A percentile compares a stretch with the other conserved stretches of the same genome.
Evolutionary conservation across 2,888 invertebrate species (phyloP).

Genomic region (Chydorus sphaericus): DNA sequence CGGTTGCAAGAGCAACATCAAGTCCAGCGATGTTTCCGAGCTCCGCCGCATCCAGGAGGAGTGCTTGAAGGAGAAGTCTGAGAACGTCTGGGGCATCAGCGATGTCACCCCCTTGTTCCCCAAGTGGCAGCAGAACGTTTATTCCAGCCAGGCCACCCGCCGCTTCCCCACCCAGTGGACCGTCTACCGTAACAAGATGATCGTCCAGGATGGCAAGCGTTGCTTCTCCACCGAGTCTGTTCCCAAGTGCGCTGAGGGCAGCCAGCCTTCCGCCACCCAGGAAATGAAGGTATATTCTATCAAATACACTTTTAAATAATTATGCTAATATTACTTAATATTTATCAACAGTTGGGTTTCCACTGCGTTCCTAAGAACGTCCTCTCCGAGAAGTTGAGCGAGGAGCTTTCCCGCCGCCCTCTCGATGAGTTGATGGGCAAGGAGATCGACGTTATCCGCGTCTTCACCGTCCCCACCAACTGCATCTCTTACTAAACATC

Average conservation of each 20-base stretch:
- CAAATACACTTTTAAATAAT: neutral
- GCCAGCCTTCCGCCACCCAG: conserved; percentile 4
- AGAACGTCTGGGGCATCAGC: neutral
- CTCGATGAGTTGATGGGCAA: conserved; percentile 13
- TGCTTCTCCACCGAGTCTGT: conserved; percentile 13
- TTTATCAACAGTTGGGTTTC: conserved; percentile 11
- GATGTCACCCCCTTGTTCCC: neutral
- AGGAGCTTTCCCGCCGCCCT: conserved; percentile 5
- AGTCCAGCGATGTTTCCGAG: neutral
- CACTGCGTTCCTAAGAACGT: conserved; percentile 14
- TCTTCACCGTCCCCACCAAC: conserved; percentile 10
- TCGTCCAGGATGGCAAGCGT: conserved; percentile 8
- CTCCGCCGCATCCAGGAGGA: conserved; percentile 7
- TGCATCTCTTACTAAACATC: conserved; percentile 7
- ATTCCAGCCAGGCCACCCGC: neutral
- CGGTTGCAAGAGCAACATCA: conserved; percentile 9
- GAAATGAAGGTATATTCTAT: conserved; percentile 7
- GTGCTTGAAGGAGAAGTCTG: conserved; percentile 6
- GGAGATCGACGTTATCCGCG: conserved; percentile 6
- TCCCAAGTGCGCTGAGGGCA: conserved; percentile 11
- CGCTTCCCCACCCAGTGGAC: conserved; percentile 7
- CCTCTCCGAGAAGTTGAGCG: conserved; percentile 12
- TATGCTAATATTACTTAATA: neutral
- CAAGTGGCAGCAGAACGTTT: neutral
- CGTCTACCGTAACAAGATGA: conserved; percentile 11